phyloP scores from a whole-genome alignment of 2,888 invertebrate genomes.

The Spodoptera picta region DNA sequence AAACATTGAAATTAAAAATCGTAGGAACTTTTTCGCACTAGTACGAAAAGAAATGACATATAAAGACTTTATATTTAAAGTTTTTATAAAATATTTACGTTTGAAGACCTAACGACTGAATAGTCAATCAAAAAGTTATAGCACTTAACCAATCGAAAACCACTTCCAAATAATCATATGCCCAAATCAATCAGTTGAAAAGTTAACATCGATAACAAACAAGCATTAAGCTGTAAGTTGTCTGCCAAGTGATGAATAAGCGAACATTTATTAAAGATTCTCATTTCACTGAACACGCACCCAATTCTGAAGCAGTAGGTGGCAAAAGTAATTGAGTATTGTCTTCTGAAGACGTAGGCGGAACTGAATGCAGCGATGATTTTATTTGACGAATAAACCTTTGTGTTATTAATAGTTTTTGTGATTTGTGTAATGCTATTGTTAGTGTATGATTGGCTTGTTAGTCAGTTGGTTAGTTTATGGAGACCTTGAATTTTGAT shows the following conservation, averaged over 20 bases:
- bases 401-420: conserved; percentile 59
- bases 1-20: no score
- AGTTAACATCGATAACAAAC: conserved; percentile 31
- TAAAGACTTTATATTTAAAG: no score
- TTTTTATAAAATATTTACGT: no score
- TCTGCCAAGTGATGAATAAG: conserved; percentile 60
- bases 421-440: conserved; percentile 62
- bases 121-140: no score
- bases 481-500: background rate
- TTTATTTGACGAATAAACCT: conserved; percentile 67
- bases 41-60: no score
- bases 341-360: conserved; percentile 76
- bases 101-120: no score
- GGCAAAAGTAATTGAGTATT: conserved; percentile 81
- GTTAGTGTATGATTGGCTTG: conserved; percentile 33
- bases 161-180: conserved; percentile 32
- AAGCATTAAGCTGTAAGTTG: conserved; percentile 37
- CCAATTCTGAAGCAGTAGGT: conserved; percentile 72
- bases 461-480: conserved; percentile 25
- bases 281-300: conserved; percentile 52
- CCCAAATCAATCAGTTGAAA: conserved; percentile 31
- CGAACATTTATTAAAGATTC: conserved; percentile 62
- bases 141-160: conserved; percentile 4
- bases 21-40: no score
- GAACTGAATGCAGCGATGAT: conserved; percentile 54